Conservation (phyloP, 2,113 vertebrate genomes). For the Scatophagus argus region DNA sequence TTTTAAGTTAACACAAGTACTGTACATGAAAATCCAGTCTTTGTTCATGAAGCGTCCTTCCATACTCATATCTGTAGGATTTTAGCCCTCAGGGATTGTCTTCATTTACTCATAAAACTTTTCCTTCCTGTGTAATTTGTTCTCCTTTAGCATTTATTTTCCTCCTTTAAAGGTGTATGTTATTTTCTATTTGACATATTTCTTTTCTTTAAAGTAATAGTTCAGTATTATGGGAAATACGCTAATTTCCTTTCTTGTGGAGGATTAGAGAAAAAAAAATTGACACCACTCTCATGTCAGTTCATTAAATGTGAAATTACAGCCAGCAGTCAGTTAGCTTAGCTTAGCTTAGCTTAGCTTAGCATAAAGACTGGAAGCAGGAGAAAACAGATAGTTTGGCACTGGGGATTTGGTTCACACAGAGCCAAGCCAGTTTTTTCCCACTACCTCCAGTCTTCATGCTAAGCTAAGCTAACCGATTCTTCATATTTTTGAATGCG, state of each 20-base stretch:
- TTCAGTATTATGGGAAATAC: background rate
- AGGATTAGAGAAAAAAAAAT: background rate
- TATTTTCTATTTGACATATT: constrained; percentile 26
- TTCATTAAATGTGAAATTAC: background rate
- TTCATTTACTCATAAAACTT: constrained; percentile 46
- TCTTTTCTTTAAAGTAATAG: constrained; percentile 19
- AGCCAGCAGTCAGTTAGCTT: background rate
- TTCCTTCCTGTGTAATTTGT: constrained; percentile 6
- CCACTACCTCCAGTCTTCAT: background rate
- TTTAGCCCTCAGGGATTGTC: constrained; percentile 82
- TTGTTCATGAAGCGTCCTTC: constrained; percentile 40
- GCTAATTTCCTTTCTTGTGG: background rate
- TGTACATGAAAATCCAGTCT: constrained; percentile 57
- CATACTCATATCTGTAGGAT: constrained; percentile 60
- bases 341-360: constrained; percentile 20
- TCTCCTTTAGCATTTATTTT: constrained; percentile 32
- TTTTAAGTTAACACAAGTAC: constrained; percentile 49
- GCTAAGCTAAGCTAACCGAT: background rate
- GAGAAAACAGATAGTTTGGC: background rate
- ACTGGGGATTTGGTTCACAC: background rate
- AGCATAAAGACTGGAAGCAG: constrained; percentile 27
- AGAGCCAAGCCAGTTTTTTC: background rate
- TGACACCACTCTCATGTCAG: background rate
- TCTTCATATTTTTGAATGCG: background rate
- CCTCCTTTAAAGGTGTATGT: constrained; percentile 32